phyloP scores from a whole-genome alignment of 2,888 invertebrate species.

The Cephus rjabovi region DNA sequence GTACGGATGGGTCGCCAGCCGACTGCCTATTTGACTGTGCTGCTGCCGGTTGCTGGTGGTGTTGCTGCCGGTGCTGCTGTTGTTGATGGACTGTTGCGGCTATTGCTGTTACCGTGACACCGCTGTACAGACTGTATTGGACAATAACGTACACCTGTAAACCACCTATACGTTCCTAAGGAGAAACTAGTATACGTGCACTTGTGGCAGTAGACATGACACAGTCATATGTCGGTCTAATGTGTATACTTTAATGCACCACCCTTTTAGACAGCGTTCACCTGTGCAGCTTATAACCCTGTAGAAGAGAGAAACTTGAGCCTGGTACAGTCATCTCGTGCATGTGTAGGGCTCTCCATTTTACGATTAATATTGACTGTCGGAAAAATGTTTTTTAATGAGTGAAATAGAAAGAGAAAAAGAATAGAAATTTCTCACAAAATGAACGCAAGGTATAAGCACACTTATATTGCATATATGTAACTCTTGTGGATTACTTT shows the following conservation, averaged over 20 bases:
- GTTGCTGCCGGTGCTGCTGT: background rate
- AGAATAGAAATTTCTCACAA: background rate
- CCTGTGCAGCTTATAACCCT: constrained; percentile 9
- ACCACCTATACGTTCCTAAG: background rate
- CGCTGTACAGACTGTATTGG: background rate
- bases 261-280: constrained; percentile 32
- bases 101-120: background rate
- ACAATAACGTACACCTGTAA: background rate
- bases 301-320: background rate
- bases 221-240: constrained; percentile 29
- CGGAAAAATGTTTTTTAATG: background rate
- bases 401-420: background rate
- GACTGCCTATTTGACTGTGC: constrained; percentile 33
- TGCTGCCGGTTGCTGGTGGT: background rate
- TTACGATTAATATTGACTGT: background rate
- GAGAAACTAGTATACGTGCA: background rate
- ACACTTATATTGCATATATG: too few relatives aligned
- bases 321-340: background rate
- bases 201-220: background rate
- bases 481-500: background rate
- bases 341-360: background rate
- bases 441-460: background rate
- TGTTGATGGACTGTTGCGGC: background rate
- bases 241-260: constrained; percentile 33
- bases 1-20: constrained; percentile 44